Conservation (phyloP, 2,888 invertebrate genomes). For the Eretmocerus hayati region DNA sequence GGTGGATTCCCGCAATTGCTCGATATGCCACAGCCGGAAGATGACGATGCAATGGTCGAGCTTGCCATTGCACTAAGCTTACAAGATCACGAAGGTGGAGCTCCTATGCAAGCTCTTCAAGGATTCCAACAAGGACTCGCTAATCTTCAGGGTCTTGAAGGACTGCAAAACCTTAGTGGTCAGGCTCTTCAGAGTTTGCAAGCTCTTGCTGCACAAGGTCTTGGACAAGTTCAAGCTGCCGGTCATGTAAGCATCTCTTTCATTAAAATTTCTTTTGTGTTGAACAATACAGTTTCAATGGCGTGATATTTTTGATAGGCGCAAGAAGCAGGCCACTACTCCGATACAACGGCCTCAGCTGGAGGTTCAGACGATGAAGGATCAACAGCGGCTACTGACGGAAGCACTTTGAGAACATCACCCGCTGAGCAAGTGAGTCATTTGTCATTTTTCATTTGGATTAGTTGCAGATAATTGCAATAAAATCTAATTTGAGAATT, state of each 20-base stretch:
- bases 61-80: conserved; percentile 91
- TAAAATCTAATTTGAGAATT: too few relatives aligned
- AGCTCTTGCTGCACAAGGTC: conserved; percentile 41
- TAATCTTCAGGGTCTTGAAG: conserved; percentile 44
- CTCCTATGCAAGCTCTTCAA: conserved; percentile 51
- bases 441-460: conserved; percentile 4
- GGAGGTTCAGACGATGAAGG: conserved; percentile 92
- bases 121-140: conserved; percentile 41
- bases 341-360: conserved; percentile 78
- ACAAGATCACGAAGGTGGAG: conserved; percentile 65
- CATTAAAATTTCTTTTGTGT: background rate
- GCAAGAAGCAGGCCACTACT: conserved; percentile 54
- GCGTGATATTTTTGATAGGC: conserved; percentile 7
- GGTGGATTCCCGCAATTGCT: conserved; percentile 71
- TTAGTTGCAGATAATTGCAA: background rate
- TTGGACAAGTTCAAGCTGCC: conserved; percentile 34
- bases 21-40: conserved; percentile 89
- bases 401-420: conserved; percentile 80
- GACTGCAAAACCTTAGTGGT: conserved; percentile 47
- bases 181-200: conserved; percentile 50
- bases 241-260: conserved; percentile 27
- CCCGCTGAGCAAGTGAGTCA: conserved; percentile 64
- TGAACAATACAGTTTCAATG: background rate
- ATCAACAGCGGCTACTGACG: conserved; percentile 91
- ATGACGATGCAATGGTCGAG: conserved; percentile 95